Evolutionary conservation across 2,113 vertebrate species (phyloP), one percentile per base, ranked within the genome.

Genomic region (Eulemur rufifrons): DNA sequence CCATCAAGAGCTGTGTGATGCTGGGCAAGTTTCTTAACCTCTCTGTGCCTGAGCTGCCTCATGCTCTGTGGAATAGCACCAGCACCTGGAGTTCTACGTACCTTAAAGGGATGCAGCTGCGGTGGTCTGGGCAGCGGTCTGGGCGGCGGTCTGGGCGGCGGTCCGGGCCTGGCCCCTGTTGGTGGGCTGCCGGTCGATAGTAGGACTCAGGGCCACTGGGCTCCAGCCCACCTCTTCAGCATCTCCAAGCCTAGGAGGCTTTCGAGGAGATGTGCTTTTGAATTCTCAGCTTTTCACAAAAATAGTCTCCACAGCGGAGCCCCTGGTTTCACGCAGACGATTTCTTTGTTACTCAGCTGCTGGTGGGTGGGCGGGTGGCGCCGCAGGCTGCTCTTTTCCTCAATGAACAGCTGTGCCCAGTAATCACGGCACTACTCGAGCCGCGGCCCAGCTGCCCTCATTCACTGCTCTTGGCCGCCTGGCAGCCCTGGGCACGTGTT

Each of bases 321-420:
- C 90, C 86, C 87, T 23, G 76, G 71, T 59, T 80, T 37, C 77
- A 29, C 50, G 90, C 92, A 63, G 90, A 50, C 15, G 2, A 54
- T 61, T 88, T 89, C 97, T 97, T 97, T 96, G 97, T 95, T 93
- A 56, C 96, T 96, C 91, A 63, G 92, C 59, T 21, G 82, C 90
- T 5, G 82, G 93, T 89, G 94, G 95, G 91, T 39, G 92, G 95
- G 95, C 50, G 96, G 97, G 96, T 32, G 94, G 84, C 5, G 68
- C 92, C 85, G 59, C 3, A 11, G 13, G 94, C 86, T 96, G 97
- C 92, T 97, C 91, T 54, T 93, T 97, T 96, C 96, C 96, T 96
- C 88, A 97, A 97, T 97, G 97, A 97, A 91, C 97, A 97, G 97
- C 95, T 97, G 97, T 76, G 94, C 87, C 71, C 90, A 2, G 15